phyloP scores from a whole-genome alignment of 2,797 vertebrate species.

The Sebastiscus tertius region DNA sequence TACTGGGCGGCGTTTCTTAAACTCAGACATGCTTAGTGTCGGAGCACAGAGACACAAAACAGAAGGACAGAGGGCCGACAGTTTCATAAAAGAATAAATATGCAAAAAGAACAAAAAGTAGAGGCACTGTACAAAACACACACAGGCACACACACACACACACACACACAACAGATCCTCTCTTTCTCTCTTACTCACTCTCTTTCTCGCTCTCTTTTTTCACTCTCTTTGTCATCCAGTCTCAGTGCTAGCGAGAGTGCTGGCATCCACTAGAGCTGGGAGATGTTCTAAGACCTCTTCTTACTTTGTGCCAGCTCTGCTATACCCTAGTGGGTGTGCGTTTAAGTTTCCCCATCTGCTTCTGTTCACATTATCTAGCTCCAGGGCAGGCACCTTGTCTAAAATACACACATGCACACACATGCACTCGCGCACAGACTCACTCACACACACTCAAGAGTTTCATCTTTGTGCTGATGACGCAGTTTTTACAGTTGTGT shows the following conservation, averaged over 20 bases:
- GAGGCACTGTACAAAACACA: conserved; percentile 67
- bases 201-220: conserved; percentile 54
- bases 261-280: conserved; percentile 80
- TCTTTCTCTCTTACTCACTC: conserved; percentile 53
- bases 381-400: conserved; percentile 81
- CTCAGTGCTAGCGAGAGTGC: conserved; percentile 72
- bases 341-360: conserved; percentile 84
- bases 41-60: conserved; percentile 51
- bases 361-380: conserved; percentile 84
- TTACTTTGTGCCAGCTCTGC: conserved; percentile 83
- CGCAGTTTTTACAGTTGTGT: conserved; percentile 80
- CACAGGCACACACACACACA: conserved; percentile 39
- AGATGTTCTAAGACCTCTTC: conserved; percentile 82
- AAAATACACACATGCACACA: conserved; percentile 76
- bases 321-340: conserved; percentile 83
- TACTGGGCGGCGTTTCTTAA: conserved; percentile 7
- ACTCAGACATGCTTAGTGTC: conserved; percentile 29
- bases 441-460: conserved; percentile 47
- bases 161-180: conserved; percentile 55
- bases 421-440: conserved; percentile 63
- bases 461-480: conserved; percentile 83
- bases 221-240: conserved; percentile 79
- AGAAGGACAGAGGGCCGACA: conserved; percentile 60
- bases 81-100: conserved; percentile 72
- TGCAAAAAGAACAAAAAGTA: conserved; percentile 72